Evolutionary conservation across 2,888 invertebrate genomes (phyloP).

Genomic region (Drosophila longiperda): DNA sequence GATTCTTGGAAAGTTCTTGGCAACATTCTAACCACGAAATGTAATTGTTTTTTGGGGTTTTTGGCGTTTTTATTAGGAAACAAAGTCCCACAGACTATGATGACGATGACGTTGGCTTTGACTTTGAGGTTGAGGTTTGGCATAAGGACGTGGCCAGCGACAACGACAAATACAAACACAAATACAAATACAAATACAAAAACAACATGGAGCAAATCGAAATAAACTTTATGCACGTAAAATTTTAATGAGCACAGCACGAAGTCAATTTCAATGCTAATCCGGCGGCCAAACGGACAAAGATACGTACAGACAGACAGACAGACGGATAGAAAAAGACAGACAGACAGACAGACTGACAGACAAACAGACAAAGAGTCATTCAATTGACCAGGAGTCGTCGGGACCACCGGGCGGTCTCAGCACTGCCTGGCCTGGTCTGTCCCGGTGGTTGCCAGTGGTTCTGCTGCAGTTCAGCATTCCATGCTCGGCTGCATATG

Average conservation of each 20-base stretch:
- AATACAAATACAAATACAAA: conserved; percentile 32
- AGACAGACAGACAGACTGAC: conserved; percentile 12
- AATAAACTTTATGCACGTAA: conserved; percentile 80
- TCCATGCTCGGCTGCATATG: conserved; percentile 53
- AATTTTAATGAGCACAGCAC: conserved; percentile 81
- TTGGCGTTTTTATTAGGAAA: conserved; percentile 49
- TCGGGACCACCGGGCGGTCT: conserved; percentile 62
- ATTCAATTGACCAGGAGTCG: conserved; percentile 66
- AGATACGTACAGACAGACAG: conserved; percentile 21
- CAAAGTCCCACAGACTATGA: conserved; percentile 11
- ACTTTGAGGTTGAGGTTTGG: conserved; percentile 46
- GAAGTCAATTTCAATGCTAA: conserved; percentile 81
- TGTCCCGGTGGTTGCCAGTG: conserved; percentile 4
- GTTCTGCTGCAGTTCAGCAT: conserved; percentile 13
- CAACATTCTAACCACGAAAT: conserved; percentile 59
- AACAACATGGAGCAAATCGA: conserved; percentile 68
- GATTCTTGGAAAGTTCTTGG: conserved; percentile 49
- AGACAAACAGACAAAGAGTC: conserved; percentile 7
- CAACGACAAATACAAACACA: conserved; percentile 19
- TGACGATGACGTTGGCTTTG: conserved; percentile 31
- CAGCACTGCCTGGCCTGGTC: conserved; percentile 4
- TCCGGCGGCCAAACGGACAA: conserved; percentile 70
- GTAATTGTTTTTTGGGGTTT: conserved; percentile 60
- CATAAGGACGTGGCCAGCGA: conserved; percentile 56
- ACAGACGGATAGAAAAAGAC: conserved; percentile 19